Base-by-base conservation (phyloP, 2,888 invertebrate genomes). In the Scaptomyza caliginosa region DNA sequence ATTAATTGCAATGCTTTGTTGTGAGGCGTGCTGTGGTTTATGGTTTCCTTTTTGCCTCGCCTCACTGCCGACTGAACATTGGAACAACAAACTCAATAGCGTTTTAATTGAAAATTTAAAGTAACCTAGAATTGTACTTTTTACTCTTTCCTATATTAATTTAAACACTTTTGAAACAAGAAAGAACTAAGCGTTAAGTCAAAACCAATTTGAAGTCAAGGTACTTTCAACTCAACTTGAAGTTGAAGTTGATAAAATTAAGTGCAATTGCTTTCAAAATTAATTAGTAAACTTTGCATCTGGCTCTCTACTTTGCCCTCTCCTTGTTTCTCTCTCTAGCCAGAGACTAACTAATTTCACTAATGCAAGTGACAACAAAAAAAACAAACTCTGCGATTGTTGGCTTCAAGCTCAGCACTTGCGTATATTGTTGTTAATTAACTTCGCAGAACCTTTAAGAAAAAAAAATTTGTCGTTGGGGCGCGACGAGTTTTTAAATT, bases 1-100 rank as follows among this genome's bases (percentile, higher is more conserved):
- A 87, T 87, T 83, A 88, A 83, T 88, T 83, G 88, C 75, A 87
- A 72, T 70, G 81, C 85, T 74, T 88, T 81, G 82, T 83, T 76
- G 59, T 59, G 59, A 65, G 70, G 67, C 85, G 77, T 67, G 74
- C 54, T 68, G 75, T 34, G 85, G 88, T 59, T 68, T 55, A 59
- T 45, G 74, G 46, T 57, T 67, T 54, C 28, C 57, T 43, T 34
- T 64, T 32, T 48, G 56, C 7, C 39, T 16, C 16, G 39, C 30
- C 32, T 40, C 49, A 28, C 34, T 54, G 13, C 39, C 30, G 13
- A 7, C 30, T 16, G 49, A 73, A 64, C 54, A 38, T 40, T 55
- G 46, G 24, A 30, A 24, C 39, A 36, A 51, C 26, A 42, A 13
- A 32, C 65, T 49, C 48, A 28, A 26, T 54, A 38, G 48, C 48